phyloP scores from a whole-genome alignment of 2,113 vertebrate species.

The Xiphophorus couchianus region DNA sequence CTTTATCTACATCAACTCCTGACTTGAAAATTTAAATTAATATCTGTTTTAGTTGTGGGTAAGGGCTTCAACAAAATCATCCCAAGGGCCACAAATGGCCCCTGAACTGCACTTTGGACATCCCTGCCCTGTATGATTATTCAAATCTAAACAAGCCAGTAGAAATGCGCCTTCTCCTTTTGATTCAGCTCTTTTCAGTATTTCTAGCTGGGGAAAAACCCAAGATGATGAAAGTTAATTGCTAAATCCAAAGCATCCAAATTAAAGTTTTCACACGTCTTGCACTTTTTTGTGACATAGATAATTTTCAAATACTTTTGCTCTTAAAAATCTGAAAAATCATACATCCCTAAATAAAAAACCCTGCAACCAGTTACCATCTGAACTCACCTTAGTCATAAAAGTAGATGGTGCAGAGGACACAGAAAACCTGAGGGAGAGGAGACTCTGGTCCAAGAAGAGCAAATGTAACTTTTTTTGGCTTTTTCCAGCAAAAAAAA shows the following conservation, averaged over 20 bases:
- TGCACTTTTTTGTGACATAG: no score
- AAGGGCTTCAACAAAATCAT: no score
- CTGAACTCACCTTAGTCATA: background rate
- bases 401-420: background rate
- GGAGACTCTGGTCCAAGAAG: background rate
- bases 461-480: background rate
- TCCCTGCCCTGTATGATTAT: background rate
- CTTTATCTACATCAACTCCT: no score
- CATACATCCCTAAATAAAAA: background rate
- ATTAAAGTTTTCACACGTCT: no score
- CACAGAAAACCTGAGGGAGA: background rate
- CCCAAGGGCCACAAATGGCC: no score
- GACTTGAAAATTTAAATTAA: no score
- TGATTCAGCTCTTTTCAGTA: background rate
- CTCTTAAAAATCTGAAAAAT: background rate
- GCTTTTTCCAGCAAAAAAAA: background rate
- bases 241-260: background rate
- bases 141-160: background rate
- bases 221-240: background rate
- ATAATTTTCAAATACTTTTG: no score
- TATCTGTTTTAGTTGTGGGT: no score
- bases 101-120: no score
- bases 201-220: background rate
- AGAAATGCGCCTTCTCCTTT: background rate
- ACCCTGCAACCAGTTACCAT: background rate